Base-by-base conservation (phyloP, 2,113 vertebrate species). In the Cyanoramphus novaezelandiae region DNA sequence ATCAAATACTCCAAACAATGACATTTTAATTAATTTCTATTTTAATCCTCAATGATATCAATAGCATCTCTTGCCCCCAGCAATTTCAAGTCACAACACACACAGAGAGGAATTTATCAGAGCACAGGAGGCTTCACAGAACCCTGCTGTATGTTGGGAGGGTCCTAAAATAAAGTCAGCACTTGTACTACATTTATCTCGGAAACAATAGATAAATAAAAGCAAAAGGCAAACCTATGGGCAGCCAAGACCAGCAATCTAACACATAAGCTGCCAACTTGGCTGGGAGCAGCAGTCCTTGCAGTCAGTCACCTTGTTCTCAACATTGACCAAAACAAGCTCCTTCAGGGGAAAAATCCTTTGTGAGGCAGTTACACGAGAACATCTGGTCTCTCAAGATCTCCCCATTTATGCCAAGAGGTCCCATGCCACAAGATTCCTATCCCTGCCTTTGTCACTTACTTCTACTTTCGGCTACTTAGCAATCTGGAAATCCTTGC, bases 401-500 rank as follows among this genome's bases (percentile, higher is more conserved):
- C 46, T 43, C 33, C 62, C 11, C 1, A 7, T n/a, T 74, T 37
- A 29, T 27, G 13, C 35, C 25, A 59, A 74, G 13, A 23, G 7
- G 11, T 79, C n/a, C 20, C 31, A 28, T 1, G 2, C 5, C 27
- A 31, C 57, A 79, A 64, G 31, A 59, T 27, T 37, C 46, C 4
- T 10, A 46, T 11, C 4, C 10, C 29, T 14, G 8, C 31, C 6
- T 7, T 49, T 0, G 0, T 10, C 7, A 1, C 16, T 81, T 37
- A 25, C 12, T 79, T 59, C 37, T 41, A 11, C 13, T 7, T 4
- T 47, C 15, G 29, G 7, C 21, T 41, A 19, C 17, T 43, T 65
- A 28, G 52, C 64, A 23, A 21, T 33, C 20, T 55, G 75, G 31
- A 92, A 84, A 47, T 31, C n/a, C n/a, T 63, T 46, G 13, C 55